Base-by-base conservation (phyloP, 2,113 vertebrate genomes). In the Atlantisia rogersi region DNA sequence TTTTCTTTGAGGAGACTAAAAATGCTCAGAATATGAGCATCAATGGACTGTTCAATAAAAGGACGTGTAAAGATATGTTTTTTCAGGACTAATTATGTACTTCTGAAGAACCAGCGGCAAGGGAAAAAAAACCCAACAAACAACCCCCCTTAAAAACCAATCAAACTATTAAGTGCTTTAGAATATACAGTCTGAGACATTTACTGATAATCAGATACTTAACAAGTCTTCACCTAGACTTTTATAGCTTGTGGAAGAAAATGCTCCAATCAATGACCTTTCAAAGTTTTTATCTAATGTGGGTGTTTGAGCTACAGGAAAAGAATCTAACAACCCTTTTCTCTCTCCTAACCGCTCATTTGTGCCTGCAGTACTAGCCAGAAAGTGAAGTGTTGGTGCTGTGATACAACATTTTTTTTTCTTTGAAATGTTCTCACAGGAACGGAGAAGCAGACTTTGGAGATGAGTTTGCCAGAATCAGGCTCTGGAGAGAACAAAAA, bases 361-460 rank as follows among this genome's bases (percentile, higher is more conserved):
- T 91, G 3, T 89, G 60, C 65, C 65, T 78, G 22, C 22, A 20
- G 20, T 29, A 42, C 62, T 21, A 84, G 37, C 10, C 37, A 63
- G 84, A 67, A 94, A 78, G 12, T 26, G n/a, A 92, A 70, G 60
- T 40, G 55, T 50, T 71, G 52, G 44, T 86, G 20, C 64, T 55
- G 60, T 92, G 52, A 37, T 80, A 13, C 0, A 5, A 63, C 26
- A 77, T 82, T 93, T 91, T 91, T 91, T 83, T 91, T 88, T 22
- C 81, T 94, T 86, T 75, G 22, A 86, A 48, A 75, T 84, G 56
- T 84, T 95, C 74, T 94, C 53, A 79, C 64, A 92, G 69, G 81
- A 95, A 77, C 59, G 88, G 42, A 75, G 60, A 68, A 89, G 48
- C 69, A 91, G 95, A 84, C n/a, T 90, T 94, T 29, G 42, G 48